Evolutionary conservation across 2,888 invertebrate species (phyloP), one percentile per base, ranked within the genome.

Genomic region (Sarcophaga subvicina): DNA sequence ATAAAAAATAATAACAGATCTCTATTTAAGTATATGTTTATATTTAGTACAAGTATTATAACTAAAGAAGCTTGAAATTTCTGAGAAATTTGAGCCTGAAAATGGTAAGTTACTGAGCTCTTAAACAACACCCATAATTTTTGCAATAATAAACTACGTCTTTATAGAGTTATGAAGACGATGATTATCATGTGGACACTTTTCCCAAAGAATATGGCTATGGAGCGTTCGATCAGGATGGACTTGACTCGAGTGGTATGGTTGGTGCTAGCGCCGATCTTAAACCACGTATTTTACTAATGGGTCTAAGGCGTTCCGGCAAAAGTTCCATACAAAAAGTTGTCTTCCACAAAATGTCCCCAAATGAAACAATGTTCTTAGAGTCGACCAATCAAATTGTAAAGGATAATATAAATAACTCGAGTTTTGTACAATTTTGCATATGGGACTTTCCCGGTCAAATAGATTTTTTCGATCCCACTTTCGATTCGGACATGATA

Each of bases 341-440:
- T 5, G 99, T 99, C n/a, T 99, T 99, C 93, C 99, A 99, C 93
- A 99, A 99, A 94, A 99, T 99, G 98, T 99, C 99, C 3, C 99
- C 99, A 2, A 99, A 99, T 94, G 99, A 99, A 94, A 99, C 99
- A 0, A 94, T 99, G 79, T 99, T 99, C 93, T 94, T 99, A 88
- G 99, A 99, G 93, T 99, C 99, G 89, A 99, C 99, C 73, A 99
- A 98, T 93, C 98, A 99, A 95, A 98, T 99, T 90, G 98, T 98
- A 4, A 99, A 99, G 94, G 99, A 99, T 94, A 99, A 99, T 92
- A 98, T 99, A 88, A 98, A 98, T 90, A 99, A 99, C 93, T 95
- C 95, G 89, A 93, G 99, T 91, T 99, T 99, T 95, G 99, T 99
- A 75, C 99, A 99, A 93, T 99, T 99, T 94, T 98, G 99, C 96